A percentile compares a stretch with the other conserved stretches of the same genome.
Evolutionary conservation across 2,888 invertebrate species (phyloP).

Genomic region (Chydorus sphaericus): DNA sequence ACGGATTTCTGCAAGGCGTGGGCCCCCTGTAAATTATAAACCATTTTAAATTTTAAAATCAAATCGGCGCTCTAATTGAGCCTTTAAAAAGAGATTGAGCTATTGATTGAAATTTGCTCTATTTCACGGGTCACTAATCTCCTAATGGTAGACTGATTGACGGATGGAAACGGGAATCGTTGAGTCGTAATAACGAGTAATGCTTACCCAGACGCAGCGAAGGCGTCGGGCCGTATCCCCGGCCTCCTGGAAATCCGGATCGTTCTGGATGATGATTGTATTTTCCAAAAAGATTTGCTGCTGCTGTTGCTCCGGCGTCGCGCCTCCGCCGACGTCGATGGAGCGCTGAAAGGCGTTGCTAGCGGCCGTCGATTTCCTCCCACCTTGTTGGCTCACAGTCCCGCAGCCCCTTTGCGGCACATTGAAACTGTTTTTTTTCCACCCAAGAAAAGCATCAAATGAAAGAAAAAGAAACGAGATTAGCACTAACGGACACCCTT

Average conservation of each 20-base stretch:
- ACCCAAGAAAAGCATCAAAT: not conserved
- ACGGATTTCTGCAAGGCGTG: slow-evolving; percentile 11
- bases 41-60: too few relatives aligned
- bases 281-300: slow-evolving; percentile 21
- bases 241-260: slow-evolving; percentile 21
- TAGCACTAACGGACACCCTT: too few relatives aligned
- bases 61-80: too few relatives aligned
- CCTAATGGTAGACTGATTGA: too few relatives aligned
- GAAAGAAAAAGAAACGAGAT: not conserved
- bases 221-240: slow-evolving; percentile 21
- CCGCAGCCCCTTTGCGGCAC: slow-evolving; percentile 18
- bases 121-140: too few relatives aligned
- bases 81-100: too few relatives aligned
- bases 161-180: too few relatives aligned
- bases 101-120: too few relatives aligned
- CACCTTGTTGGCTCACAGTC: slow-evolving; percentile 15
- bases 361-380: not conserved
- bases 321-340: not conserved
- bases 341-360: slow-evolving; percentile 9
- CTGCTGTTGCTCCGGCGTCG: not conserved
- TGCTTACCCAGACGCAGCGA: slow-evolving; percentile 22
- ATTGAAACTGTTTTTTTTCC: slow-evolving; percentile 15
- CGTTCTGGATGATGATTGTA: slow-evolving; percentile 21
- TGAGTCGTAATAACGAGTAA: too few relatives aligned
- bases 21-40: too few relatives aligned